A percentile compares a stretch with the other conserved stretches of the same genome.
These are phyloP conservation scores for Oscheius myriophilus DNA, from an alignment of 2,888 invertebrate species.

Conservation along the genomic window DNA sequence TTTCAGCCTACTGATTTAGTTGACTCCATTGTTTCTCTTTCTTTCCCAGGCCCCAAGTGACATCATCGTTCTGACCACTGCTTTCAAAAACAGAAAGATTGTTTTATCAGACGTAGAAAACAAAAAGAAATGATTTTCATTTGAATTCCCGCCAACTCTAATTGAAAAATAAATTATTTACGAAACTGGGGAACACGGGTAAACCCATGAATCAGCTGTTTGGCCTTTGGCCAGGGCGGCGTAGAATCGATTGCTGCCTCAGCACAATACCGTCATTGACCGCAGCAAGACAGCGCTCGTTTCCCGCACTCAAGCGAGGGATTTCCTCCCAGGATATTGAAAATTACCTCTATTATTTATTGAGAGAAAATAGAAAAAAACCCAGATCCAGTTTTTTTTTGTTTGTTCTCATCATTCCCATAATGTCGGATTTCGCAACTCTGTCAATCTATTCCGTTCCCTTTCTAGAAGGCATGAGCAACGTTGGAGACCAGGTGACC, in stretches of 20 bases:
- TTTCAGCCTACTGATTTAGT: too few relatives aligned
- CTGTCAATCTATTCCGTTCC: constrained; percentile 12
- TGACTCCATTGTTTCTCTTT: too few relatives aligned
- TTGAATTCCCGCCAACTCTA: too few relatives aligned
- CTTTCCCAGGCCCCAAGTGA: too few relatives aligned
- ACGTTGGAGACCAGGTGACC: constrained; percentile 63
- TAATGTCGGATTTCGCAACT: constrained; percentile 3
- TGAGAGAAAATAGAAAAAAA: not conserved
- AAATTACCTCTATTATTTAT: not conserved
- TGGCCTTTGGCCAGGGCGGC: constrained; percentile 9
- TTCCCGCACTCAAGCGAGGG: not conserved
- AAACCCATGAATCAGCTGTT: constrained; percentile 31
- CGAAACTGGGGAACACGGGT: not conserved
- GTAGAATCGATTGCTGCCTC: constrained; percentile 29
- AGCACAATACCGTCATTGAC: constrained; percentile 21
- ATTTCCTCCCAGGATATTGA: too few relatives aligned
- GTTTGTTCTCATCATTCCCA: not conserved
- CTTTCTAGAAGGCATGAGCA: constrained; percentile 43
- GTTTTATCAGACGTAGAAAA: too few relatives aligned
- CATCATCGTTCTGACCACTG: too few relatives aligned
- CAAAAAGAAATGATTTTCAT: too few relatives aligned
- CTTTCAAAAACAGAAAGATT: too few relatives aligned
- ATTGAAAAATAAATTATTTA: too few relatives aligned
- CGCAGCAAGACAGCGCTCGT: not conserved
- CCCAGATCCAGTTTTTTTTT: too few relatives aligned